These are phyloP conservation scores for Eueides isabella DNA, from an alignment of 1,140 invertebrate genomes.

Conservation along the genomic window DNA sequence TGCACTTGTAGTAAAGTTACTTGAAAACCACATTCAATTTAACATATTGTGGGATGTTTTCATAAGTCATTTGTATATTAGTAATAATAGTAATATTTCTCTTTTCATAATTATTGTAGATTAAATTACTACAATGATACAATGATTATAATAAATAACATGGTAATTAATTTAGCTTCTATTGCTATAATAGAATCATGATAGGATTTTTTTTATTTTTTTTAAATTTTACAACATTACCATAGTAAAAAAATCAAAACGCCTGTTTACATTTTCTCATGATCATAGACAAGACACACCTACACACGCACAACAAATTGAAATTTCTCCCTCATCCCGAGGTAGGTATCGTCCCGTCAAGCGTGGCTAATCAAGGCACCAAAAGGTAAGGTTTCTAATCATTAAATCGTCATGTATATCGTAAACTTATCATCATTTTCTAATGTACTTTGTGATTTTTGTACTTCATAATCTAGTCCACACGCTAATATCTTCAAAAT, in stretches of 20 bases:
- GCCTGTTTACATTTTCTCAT: conserved; percentile 31
- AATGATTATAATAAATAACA: no score
- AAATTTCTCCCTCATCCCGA: conserved; percentile 71
- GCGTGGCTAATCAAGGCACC: conserved; percentile 81
- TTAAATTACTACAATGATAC: no score
- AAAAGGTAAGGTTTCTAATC: conserved; percentile 77
- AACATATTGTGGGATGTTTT: no score
- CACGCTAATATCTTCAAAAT: conserved; percentile 19
- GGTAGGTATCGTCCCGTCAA: conserved; percentile 72
- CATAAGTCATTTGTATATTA: no score
- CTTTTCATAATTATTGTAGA: no score
- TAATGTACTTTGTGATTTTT: conserved; percentile 11
- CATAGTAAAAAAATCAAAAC: conserved; percentile 15
- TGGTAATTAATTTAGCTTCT: no score
- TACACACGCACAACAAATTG: conserved; percentile 59
- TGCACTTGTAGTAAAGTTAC: no score
- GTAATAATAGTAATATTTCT: no score
- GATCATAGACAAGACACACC: conserved; percentile 66
- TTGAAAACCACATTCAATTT: no score
- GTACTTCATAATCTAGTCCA: conserved; percentile 9
- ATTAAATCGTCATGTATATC: conserved; percentile 51
- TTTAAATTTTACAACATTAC: not conserved
- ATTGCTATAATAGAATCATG: no score
- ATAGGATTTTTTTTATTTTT: no score
- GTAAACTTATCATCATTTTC: conserved; percentile 28